A percentile compares a stretch with the other conserved stretches of the same genome.
phyloP scores from a whole-genome alignment of 2,888 invertebrate species.

The Pyrrhia umbra region DNA sequence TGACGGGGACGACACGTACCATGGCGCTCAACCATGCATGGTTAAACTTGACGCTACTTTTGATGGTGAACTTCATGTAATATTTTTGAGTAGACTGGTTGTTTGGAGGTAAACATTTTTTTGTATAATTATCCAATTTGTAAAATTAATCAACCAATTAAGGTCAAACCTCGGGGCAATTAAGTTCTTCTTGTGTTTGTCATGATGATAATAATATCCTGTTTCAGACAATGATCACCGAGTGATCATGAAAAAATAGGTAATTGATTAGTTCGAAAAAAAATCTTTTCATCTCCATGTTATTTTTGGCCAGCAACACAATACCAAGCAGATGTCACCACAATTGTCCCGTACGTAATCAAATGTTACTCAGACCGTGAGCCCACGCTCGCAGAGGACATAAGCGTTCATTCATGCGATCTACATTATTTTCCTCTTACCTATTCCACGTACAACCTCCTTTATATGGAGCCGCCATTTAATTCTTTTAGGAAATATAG shows the following conservation, averaged over 20 bases:
- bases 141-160: background rate
- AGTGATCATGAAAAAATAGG: background rate
- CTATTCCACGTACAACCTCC: constrained; percentile 40
- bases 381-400: constrained; percentile 68
- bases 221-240: background rate
- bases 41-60: constrained; percentile 18
- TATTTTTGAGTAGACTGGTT: constrained; percentile 4
- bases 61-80: constrained; percentile 11
- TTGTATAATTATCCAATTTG: background rate
- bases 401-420: constrained; percentile 68
- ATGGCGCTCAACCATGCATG: constrained; percentile 44
- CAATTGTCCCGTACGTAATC: constrained; percentile 50
- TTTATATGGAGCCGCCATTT: constrained; percentile 36
- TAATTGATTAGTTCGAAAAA: background rate
- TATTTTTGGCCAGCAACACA: constrained; percentile 31
- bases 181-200: no score
- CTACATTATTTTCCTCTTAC: constrained; percentile 68
- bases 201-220: no score
- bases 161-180: background rate
- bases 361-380: constrained; percentile 69
- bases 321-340: constrained; percentile 35
- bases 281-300: background rate
- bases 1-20: constrained; percentile 31
- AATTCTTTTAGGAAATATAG: constrained; percentile 26
- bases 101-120: background rate